Evolutionary conservation across 2,888 invertebrate genomes (phyloP).

Genomic region (Pseudococcus longispinus): DNA sequence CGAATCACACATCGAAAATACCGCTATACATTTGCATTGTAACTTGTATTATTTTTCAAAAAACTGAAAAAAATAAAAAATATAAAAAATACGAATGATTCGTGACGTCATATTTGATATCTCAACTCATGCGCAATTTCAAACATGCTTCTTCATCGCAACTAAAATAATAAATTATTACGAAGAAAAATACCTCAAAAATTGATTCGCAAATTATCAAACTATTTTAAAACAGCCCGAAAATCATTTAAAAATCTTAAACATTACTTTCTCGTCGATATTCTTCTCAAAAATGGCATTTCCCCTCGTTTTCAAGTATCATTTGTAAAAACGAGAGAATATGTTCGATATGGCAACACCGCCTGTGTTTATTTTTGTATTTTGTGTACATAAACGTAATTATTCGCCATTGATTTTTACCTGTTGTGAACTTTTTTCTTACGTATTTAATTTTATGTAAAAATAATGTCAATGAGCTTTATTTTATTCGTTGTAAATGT

Average conservation of each 20-base stretch:
- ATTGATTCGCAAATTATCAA: too few species aligned
- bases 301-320: neutral
- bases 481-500: too few species aligned
- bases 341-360: conserved; percentile 2
- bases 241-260: too few species aligned
- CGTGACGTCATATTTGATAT: neutral
- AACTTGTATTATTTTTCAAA: neutral
- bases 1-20: neutral
- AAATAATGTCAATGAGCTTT: neutral
- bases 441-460: neutral
- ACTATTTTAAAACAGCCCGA: too few species aligned
- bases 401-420: conserved; percentile 39
- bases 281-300: neutral
- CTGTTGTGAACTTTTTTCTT: conserved; percentile 22
- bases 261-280: neutral
- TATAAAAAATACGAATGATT: neutral
- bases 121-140: neutral
- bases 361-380: conserved; percentile 30
- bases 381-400: conserved; percentile 28
- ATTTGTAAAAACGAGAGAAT: neutral
- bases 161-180: too few species aligned
- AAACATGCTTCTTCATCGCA: neutral
- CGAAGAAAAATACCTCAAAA: too few species aligned
- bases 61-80: neutral
- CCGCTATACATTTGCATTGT: too few species aligned